phyloP scores from a whole-genome alignment of 1,140 invertebrate species.

The Bombus difficillimus region DNA sequence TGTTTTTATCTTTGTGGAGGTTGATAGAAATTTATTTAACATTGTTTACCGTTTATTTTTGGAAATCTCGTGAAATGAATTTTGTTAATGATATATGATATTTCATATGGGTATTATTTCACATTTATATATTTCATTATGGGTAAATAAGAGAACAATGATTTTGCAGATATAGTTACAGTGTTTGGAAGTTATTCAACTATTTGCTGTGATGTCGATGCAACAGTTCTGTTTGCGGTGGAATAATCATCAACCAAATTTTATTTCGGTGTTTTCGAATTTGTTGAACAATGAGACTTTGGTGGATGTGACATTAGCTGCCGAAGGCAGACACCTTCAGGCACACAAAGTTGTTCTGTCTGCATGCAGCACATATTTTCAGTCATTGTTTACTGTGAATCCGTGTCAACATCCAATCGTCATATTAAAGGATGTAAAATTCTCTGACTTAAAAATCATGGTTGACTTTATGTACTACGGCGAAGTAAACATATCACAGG shows the following conservation, averaged over 20 bases:
- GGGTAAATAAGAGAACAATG: neutral
- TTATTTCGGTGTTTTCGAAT: slow-evolving; percentile 92
- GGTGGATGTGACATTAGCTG: slow-evolving; percentile 93
- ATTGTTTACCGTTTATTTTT: neutral
- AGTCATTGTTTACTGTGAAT: slow-evolving; percentile 91
- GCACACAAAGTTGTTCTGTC: slow-evolving; percentile 94
- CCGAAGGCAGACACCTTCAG: slow-evolving; percentile 91
- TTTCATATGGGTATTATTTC: too few species aligned
- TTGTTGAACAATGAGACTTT: slow-evolving; percentile 91
- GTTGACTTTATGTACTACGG: slow-evolving; percentile 97
- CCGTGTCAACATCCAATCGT: slow-evolving; percentile 95
- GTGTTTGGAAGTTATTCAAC: neutral
- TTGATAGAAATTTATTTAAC: neutral
- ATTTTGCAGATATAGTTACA: slow-evolving; percentile 30
- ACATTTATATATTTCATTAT: neutral
- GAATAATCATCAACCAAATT: slow-evolving; percentile 95
- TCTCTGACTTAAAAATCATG: slow-evolving; percentile 92
- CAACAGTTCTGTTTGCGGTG: slow-evolving; percentile 94
- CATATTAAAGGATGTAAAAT: slow-evolving; percentile 94
- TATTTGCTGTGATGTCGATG: slow-evolving; percentile 84
- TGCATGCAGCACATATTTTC: slow-evolving; percentile 93
- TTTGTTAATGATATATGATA: neutral
- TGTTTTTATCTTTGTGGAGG: neutral
- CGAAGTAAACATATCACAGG: slow-evolving; percentile 94
- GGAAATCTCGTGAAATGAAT: neutral